phyloP scores from a whole-genome alignment of 2,113 vertebrate genomes.

The Platichthys stellatus region DNA sequence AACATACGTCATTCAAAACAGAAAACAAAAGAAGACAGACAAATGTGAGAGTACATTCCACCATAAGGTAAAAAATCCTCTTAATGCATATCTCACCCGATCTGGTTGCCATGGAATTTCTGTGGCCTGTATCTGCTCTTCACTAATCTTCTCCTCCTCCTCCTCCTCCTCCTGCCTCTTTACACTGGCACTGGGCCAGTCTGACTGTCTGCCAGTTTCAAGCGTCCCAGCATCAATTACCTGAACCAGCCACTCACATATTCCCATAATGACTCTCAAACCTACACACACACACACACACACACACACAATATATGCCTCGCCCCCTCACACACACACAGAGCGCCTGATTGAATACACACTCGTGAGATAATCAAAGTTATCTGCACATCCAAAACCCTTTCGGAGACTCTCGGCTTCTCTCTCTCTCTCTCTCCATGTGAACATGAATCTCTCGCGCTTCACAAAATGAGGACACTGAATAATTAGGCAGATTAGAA shows the following conservation, averaged over 20 bases:
- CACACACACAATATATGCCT: constrained; percentile 10
- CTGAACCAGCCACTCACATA: constrained; percentile 56
- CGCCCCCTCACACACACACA: background rate
- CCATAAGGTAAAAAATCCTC: constrained; percentile 31
- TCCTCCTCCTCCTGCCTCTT: constrained; percentile 12
- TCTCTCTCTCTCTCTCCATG: constrained; percentile 24
- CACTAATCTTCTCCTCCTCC: constrained; percentile 48
- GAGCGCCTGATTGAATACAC: constrained; percentile 25
- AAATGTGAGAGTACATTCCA: background rate
- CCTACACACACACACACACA: constrained; percentile 15
- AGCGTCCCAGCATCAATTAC: constrained; percentile 71
- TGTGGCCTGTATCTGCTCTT: constrained; percentile 36
- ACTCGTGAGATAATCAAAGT: constrained; percentile 13
- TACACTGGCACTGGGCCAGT: constrained; percentile 59
- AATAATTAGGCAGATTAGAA: constrained; percentile 63
- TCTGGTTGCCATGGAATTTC: constrained; percentile 50
- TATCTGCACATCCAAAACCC: constrained; percentile 23
- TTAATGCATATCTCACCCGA: constrained; percentile 26
- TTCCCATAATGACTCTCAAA: constrained; percentile 62
- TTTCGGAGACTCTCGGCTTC: constrained; percentile 10
- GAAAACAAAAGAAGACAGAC: background rate
- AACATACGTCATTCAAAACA: background rate
- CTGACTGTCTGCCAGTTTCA: constrained; percentile 64
- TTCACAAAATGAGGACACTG: constrained; percentile 65
- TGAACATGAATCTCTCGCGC: background rate